A percentile compares a stretch with the other conserved stretches of the same genome.
Evolutionary conservation across 2,113 vertebrate genomes (phyloP).

Genomic region (Antigone vipio): DNA sequence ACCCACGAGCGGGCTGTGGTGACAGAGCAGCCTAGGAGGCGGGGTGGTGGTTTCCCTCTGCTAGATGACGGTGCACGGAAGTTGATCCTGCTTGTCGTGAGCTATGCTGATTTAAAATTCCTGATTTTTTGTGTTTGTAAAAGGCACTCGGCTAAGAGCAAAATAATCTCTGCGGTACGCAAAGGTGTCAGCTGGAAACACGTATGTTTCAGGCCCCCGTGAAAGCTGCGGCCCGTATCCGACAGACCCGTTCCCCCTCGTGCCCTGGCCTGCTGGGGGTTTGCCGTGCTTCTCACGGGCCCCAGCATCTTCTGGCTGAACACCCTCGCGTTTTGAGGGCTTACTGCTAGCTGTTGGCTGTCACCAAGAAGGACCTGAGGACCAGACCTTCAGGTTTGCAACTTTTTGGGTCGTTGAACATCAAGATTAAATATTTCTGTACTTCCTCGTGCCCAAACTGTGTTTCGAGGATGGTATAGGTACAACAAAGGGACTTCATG

Average conservation of each 20-base stretch:
- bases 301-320: accelerated
- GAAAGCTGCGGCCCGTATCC: background rate
- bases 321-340: accelerated
- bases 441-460: background rate
- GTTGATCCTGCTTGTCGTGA: too few species aligned
- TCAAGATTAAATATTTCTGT: background rate
- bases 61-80: accelerated
- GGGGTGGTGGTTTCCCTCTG: background rate
- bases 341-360: background rate
- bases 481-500: background rate
- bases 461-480: background rate
- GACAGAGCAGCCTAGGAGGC: too few species aligned
- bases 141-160: background rate
- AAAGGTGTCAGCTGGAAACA: background rate
- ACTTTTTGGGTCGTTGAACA: background rate
- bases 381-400: background rate
- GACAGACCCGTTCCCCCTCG: accelerated
- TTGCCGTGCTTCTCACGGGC: background rate
- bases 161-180: too few species aligned
- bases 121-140: too few species aligned
- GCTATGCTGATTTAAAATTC: too few species aligned
- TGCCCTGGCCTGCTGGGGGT: background rate
- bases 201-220: accelerated
- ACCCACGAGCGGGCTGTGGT: background rate
- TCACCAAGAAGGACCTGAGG: background rate